Evolutionary conservation across 2,113 vertebrate genomes (phyloP).

Genomic region (Tricholaema leucomelas): DNA sequence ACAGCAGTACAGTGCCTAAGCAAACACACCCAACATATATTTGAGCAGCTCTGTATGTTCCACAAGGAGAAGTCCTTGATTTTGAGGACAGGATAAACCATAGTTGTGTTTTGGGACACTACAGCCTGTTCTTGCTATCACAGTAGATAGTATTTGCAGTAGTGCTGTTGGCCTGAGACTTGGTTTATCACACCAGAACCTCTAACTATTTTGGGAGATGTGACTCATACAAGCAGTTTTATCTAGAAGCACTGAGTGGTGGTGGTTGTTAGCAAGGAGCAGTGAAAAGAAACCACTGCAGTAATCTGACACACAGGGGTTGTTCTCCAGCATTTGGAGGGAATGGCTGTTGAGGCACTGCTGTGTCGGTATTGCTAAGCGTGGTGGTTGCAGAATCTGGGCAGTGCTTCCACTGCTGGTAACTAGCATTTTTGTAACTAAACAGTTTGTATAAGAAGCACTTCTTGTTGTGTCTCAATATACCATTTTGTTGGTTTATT

Average conservation of each 20-base stretch:
- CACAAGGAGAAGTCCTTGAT: neutral
- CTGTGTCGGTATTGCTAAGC: too few species aligned
- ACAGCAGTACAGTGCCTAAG: accelerated
- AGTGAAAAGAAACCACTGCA: neutral
- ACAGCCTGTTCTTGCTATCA: neutral
- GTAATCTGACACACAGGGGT: neutral
- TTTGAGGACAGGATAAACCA: neutral
- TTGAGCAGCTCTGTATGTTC: neutral
- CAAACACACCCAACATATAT: neutral
- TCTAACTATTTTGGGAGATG: accelerated
- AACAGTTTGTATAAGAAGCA: neutral
- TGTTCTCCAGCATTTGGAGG: neutral
- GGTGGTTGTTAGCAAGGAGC: neutral
- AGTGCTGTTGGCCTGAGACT: neutral
- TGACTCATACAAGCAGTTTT: too few species aligned
- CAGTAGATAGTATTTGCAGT: neutral
- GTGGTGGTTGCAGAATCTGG: neutral
- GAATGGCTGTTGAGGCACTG: neutral
- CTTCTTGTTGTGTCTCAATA: neutral
- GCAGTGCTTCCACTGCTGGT: neutral
- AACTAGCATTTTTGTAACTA: neutral
- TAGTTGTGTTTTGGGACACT: neutral
- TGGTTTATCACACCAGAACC: neutral
- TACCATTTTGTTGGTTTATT: neutral
- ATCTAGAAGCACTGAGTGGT: neutral